Percentiles rank a stretch among this genome's conserved stretches.
These are phyloP conservation scores for Epizoanthus scotinus DNA, from an alignment of 92 coral and sea anemone species.

Conservation along the genomic window DNA sequence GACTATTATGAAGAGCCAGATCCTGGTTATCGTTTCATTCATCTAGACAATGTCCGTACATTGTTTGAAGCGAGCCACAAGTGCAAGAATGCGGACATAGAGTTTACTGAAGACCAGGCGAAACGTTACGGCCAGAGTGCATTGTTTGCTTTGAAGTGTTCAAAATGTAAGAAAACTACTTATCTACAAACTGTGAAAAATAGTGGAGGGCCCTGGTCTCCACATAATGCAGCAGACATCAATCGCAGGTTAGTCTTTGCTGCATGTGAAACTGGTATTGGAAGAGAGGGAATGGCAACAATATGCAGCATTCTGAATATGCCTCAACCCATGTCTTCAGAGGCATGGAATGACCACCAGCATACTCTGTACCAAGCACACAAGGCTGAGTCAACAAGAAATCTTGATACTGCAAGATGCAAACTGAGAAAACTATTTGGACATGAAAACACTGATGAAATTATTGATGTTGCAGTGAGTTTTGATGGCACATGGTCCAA, in stretches of 20 bases:
- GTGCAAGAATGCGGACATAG: constrained; percentile 29
- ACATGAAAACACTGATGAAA: not conserved
- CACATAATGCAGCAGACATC: constrained; percentile 39
- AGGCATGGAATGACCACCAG: constrained; percentile 27
- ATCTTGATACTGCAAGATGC: constrained; percentile 5
- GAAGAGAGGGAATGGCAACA: constrained; percentile 44
- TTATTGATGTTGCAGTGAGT: too few species aligned
- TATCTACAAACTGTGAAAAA: too few species aligned
- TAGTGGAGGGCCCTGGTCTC: not conserved
- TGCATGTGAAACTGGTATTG: constrained; percentile 48
- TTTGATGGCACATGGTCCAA: constrained; percentile 49
- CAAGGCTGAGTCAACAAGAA: not conserved
- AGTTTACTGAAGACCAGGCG: constrained; percentile 25
- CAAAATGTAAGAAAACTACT: constrained; percentile 8
- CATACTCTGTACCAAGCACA: constrained; percentile 27
- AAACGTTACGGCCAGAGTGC: too few species aligned
- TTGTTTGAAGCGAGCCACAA: constrained; percentile 43
- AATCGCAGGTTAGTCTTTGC: constrained; percentile 47
- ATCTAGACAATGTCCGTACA: constrained; percentile 19
- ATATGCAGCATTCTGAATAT: constrained; percentile 43
- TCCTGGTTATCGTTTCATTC: constrained; percentile 46
- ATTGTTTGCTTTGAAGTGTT: constrained; percentile 27
- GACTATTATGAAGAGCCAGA: constrained; percentile 22
- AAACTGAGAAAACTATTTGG: constrained; percentile 1
- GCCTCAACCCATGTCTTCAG: constrained; percentile 35